Conservation (phyloP, 2,113 vertebrate species). For the Danionella cerebrum region DNA sequence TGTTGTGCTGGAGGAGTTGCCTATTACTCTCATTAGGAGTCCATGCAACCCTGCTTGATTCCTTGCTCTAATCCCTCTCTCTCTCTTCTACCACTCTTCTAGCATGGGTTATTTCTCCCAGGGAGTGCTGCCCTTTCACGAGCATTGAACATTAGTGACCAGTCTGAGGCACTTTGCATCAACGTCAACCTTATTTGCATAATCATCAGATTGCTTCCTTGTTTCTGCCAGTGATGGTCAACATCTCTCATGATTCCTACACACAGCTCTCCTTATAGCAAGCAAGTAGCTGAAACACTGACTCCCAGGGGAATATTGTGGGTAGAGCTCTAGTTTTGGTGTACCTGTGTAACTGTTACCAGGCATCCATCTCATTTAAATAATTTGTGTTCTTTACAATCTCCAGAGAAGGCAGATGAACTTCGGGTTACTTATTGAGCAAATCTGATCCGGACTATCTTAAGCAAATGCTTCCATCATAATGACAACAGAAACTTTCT, state of each 20-base stretch:
- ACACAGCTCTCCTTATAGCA: too few species aligned
- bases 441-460: too few species aligned
- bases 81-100: conserved; percentile 47
- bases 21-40: conserved; percentile 64
- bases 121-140: conserved; percentile 94
- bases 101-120: conserved; percentile 90
- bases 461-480: too few species aligned
- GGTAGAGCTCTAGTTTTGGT: too few species aligned
- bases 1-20: conserved; percentile 80
- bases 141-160: conserved; percentile 87
- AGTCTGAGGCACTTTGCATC: conserved; percentile 81
- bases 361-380: too few species aligned
- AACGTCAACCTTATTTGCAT: conserved; percentile 82
- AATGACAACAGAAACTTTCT: too few species aligned
- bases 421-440: too few species aligned
- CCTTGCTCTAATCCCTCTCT: conserved; percentile 10
- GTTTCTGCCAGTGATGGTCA: conserved; percentile 39
- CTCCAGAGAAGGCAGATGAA: too few species aligned
- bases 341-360: too few species aligned
- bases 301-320: too few species aligned
- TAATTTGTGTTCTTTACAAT: too few species aligned
- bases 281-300: neutral
- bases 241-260: conserved; percentile 30
- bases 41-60: conserved; percentile 29
- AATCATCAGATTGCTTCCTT: conserved; percentile 80